Percentiles rank a stretch among this genome's conserved stretches.
phyloP scores from a whole-genome alignment of 2,888 invertebrate species.

The Aricia artaxerxes region DNA sequence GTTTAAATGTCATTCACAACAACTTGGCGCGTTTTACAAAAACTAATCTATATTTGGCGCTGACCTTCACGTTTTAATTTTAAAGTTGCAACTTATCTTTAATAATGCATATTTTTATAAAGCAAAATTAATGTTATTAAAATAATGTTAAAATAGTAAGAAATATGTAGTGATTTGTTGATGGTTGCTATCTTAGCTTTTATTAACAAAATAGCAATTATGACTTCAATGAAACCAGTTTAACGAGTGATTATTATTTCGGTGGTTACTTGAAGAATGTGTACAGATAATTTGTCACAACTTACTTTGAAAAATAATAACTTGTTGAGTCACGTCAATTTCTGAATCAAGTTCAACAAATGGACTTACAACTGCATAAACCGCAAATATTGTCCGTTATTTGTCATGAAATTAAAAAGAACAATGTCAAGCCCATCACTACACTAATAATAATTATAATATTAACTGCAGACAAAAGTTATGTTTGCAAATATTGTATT shows the following conservation, averaged over 20 bases:
- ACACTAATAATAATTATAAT: not conserved
- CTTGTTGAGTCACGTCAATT: not conserved
- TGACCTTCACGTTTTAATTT: not conserved
- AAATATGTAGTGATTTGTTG: conserved; percentile 27
- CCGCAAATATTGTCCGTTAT: not conserved
- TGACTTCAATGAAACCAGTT: not conserved
- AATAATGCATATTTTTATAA: conserved; percentile 26
- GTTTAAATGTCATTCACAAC: not conserved
- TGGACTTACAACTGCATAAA: not conserved
- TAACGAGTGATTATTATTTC: not conserved
- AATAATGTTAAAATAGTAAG: conserved; percentile 21
- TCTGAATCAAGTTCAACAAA: not conserved
- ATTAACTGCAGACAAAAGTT: too few relatives aligned
- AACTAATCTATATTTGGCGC: not conserved
- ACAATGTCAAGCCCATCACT: not conserved
- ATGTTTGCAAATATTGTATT: too few relatives aligned
- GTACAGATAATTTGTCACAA: not conserved
- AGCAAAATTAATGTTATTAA: conserved; percentile 18
- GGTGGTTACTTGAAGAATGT: not conserved
- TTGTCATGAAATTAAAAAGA: not conserved
- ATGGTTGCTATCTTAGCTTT: conserved; percentile 15
- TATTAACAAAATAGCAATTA: not conserved
- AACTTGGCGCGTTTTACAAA: not conserved
- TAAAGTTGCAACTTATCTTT: not conserved
- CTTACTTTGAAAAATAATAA: not conserved